A percentile compares a stretch with the other conserved stretches of the same genome.
Evolutionary conservation across 2,113 vertebrate genomes (phyloP).

Genomic region (Crotalus viridis): DNA sequence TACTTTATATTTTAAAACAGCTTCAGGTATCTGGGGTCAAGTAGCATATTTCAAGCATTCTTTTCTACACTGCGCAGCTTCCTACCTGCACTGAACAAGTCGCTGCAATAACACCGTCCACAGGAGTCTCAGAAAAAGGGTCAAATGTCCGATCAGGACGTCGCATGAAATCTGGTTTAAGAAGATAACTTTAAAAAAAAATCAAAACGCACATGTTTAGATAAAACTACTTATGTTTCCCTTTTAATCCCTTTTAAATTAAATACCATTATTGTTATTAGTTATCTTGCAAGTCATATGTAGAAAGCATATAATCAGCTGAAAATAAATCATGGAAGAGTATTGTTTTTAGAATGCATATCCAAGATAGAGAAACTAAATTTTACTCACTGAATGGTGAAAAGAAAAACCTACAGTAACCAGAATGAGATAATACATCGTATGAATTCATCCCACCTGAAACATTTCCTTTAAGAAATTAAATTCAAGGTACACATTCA

Average conservation of each 20-base stretch:
- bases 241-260: neutral
- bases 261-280: neutral
- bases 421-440: neutral
- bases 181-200: constrained; percentile 78
- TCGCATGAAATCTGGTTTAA: constrained; percentile 98
- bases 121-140: constrained; percentile 98
- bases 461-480: neutral
- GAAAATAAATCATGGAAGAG: neutral
- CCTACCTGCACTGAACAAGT: constrained; percentile 95
- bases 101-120: constrained; percentile 96
- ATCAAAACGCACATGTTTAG: neutral
- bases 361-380: neutral
- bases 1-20: neutral
- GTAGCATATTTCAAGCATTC: neutral
- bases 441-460: neutral
- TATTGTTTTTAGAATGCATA: neutral
- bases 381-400: neutral
- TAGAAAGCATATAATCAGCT: neutral
- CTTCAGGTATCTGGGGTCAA: neutral
- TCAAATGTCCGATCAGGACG: constrained; percentile 94
- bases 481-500: neutral
- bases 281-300: neutral
- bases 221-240: neutral
- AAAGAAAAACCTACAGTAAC: neutral
- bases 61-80: neutral